A percentile compares a stretch with the other conserved stretches of the same genome.
Conservation (phyloP, 2,888 invertebrate genomes). For the Parnassius apollo region DNA sequence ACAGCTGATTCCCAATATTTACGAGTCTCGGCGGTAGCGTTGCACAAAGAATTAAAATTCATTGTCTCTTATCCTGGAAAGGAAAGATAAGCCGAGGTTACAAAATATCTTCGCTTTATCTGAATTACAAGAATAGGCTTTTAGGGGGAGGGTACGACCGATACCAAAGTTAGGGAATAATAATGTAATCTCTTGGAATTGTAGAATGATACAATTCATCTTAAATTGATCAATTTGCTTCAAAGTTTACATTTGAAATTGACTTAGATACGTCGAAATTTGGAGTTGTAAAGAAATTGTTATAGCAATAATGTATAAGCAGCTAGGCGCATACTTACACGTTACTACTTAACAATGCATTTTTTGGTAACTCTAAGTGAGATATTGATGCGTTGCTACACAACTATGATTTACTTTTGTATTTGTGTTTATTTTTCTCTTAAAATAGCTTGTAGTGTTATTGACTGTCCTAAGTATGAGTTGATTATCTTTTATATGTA, state of each 20-base stretch:
- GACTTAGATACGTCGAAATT: too few relatives aligned
- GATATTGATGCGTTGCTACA: too few relatives aligned
- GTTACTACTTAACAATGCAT: too few relatives aligned
- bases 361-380: too few relatives aligned
- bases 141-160: conserved; percentile 59
- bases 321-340: background rate
- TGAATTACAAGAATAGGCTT: conserved; percentile 76
- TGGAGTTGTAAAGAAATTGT: too few relatives aligned
- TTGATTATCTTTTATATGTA: too few relatives aligned
- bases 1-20: conserved; percentile 50
- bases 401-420: too few relatives aligned
- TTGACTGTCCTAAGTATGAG: too few relatives aligned
- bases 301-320: background rate
- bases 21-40: conserved; percentile 52
- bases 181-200: conserved; percentile 65
- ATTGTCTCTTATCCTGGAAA: conserved; percentile 77
- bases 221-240: conserved; percentile 21
- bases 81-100: conserved; percentile 70
- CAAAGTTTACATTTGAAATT: conserved; percentile 4
- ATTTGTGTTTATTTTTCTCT: too few relatives aligned
- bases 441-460: too few relatives aligned
- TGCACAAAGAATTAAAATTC: conserved; percentile 74
- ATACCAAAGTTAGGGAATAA: conserved; percentile 55
- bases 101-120: conserved; percentile 72
- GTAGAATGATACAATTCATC: conserved; percentile 42